These are phyloP conservation scores for Pseudorhombus dupliciocellatus DNA, from an alignment of 2,113 vertebrate species.

Conservation along the genomic window DNA sequence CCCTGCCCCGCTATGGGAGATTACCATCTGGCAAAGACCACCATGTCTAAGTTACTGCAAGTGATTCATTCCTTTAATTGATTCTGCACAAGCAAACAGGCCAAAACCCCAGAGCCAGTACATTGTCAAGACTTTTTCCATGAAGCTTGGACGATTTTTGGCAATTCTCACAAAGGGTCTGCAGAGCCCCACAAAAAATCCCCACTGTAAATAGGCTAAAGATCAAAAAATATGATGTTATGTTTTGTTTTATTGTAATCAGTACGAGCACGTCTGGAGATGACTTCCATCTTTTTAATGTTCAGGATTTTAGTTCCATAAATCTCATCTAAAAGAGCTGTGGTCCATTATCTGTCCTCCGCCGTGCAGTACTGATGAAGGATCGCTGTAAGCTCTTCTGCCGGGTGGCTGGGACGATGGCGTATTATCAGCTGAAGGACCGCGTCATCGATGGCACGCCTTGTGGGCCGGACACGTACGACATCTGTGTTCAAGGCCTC, in stretches of 20 bases:
- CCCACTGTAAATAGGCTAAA: conserved; percentile 17
- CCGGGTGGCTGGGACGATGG: conserved; percentile 90
- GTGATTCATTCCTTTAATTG: conserved; percentile 57
- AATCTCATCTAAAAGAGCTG: conserved; percentile 3
- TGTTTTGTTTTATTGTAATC: conserved; percentile 9
- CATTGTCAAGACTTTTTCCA: conserved; percentile 35
- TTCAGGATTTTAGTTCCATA: conserved; percentile 1
- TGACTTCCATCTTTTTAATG: neutral
- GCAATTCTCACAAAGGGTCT: conserved; percentile 1
- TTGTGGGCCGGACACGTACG: conserved; percentile 91
- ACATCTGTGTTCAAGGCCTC: conserved; percentile 98
- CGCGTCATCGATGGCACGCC: conserved; percentile 93
- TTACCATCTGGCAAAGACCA: conserved; percentile 60
- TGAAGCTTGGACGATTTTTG: conserved; percentile 19
- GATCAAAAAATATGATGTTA: conserved; percentile 25
- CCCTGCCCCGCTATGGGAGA: conserved; percentile 38
- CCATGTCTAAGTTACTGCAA: conserved; percentile 52
- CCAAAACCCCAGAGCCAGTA: conserved; percentile 27
- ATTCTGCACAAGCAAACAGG: conserved; percentile 53
- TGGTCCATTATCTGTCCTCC: conserved; percentile 1
- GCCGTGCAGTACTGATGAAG: conserved; percentile 88
- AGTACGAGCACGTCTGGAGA: neutral
- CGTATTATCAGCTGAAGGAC: conserved; percentile 96
- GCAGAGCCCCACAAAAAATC: conserved; percentile 13
- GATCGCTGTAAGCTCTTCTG: conserved; percentile 99